Percentiles rank a stretch among this genome's conserved stretches.
Evolutionary conservation across 1,140 invertebrate genomes (phyloP).

Genomic region (Caenorhabditis remanei): DNA sequence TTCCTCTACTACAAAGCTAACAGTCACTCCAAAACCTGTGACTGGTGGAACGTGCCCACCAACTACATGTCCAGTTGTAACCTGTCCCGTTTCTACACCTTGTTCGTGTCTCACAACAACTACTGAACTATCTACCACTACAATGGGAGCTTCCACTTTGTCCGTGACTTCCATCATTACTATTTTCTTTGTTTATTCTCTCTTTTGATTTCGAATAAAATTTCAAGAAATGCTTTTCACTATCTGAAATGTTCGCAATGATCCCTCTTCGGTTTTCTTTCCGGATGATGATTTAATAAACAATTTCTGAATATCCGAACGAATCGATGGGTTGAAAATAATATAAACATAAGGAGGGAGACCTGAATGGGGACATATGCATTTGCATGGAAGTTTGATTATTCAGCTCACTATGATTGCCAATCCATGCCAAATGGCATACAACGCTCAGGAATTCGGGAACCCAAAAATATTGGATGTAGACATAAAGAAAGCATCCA

Average conservation of each 20-base stretch:
- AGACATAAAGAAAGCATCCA: conserved; percentile 40
- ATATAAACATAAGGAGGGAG: conserved; percentile 44
- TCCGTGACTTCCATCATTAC: neutral
- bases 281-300: neutral
- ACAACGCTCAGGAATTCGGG: conserved; percentile 16
- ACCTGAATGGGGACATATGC: neutral
- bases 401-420: conserved; percentile 28
- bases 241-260: neutral
- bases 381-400: neutral
- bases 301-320: neutral
- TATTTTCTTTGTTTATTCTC: neutral
- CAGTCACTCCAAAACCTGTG: neutral
- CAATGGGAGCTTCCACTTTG: conserved; percentile 4
- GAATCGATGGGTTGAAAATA: conserved; percentile 37
- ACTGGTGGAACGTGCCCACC: neutral
- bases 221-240: neutral
- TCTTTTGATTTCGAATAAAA: neutral
- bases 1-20: neutral
- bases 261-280: neutral
- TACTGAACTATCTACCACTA: neutral
- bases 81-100: neutral
- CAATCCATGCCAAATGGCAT: conserved; percentile 46
- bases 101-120: neutral
- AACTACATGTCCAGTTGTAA: neutral
- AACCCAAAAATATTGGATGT: conserved; percentile 35